Evolutionary conservation across 1,140 invertebrate genomes (phyloP), one percentile per base, ranked within the genome.

Genomic region (Bombus cullumanus): DNA sequence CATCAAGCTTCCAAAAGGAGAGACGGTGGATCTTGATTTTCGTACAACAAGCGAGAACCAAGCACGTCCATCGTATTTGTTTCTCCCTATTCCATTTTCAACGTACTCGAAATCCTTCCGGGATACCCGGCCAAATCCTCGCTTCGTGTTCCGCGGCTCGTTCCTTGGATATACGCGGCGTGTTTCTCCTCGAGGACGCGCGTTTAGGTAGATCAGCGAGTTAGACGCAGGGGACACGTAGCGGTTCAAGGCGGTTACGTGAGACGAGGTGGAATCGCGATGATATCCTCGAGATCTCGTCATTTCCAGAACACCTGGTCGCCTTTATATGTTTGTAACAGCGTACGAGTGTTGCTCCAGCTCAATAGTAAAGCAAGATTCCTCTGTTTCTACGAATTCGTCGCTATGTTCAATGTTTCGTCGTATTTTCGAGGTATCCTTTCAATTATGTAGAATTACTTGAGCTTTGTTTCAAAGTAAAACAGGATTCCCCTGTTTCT

Each of bases 61-160:
- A 5, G 39, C 83, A 85, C 68, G 83, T 85, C 81, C 68, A 73
- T 34, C 78, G 68, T 80, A 85, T 85, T 85, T 85, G 77, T 85
- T 85, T 85, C 68, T 72, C 77, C 83, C 76, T 72, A 85, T 85
- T 85, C 83, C 83, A 85, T 80, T 85, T 85, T 85, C 83, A 64
- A 31, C 41, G 77, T 39, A 37, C 57, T 39, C 57, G 41, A 80
- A 73, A 73, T 80, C 83, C 77, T 71, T 71, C 41, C 34, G 41
- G 57, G 57, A 72, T 47, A 64, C 75, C 66, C 68, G 25, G 41
- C 39, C 77, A 85, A 85, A 85, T 85, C 83, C 83, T 41, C 18
- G 68, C 43, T 72, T 12, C 83, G 83, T 85, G 83, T 85, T 85
- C 83, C 76, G 31, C 77, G 76, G 68, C 83, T 85, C 83, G 83